These are phyloP conservation scores for Asarcornis scutulata DNA, from an alignment of 2,113 vertebrate species.

Conservation along the genomic window DNA sequence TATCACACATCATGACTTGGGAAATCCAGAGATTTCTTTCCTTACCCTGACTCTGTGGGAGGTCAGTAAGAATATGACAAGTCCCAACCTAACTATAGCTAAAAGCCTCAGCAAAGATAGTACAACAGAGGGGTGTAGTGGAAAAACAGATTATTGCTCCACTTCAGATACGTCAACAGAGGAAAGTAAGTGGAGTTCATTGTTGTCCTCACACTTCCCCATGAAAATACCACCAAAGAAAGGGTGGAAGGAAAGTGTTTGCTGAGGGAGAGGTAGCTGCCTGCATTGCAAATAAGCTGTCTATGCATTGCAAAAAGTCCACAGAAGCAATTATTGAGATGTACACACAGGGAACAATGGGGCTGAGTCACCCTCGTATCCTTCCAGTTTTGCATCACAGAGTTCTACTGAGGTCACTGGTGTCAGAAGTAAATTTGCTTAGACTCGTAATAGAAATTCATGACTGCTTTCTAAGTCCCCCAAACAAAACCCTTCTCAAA, in stretches of 20 bases:
- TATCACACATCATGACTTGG: background rate
- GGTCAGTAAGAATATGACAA: background rate
- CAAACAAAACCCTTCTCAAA: background rate
- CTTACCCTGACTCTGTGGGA: background rate
- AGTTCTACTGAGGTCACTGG: background rate
- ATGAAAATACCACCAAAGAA: background rate
- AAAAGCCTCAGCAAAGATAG: background rate
- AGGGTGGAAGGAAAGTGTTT: background rate
- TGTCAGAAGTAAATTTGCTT: background rate
- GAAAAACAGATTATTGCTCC: background rate
- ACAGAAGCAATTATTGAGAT: background rate
- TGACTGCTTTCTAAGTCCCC: background rate
- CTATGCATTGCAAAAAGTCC: background rate
- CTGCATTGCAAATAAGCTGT: background rate
- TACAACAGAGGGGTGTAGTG: background rate
- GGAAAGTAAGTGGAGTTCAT: background rate
- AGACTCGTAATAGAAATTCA: background rate
- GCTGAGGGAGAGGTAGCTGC: background rate
- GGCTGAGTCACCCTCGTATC: background rate
- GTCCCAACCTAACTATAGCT: background rate
- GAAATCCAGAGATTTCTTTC: background rate
- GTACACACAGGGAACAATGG: background rate
- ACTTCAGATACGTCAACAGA: background rate
- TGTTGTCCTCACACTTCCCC: background rate
- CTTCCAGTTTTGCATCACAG: slow-evolving; percentile 32